These are phyloP conservation scores for Chaenocephalus aceratus DNA, from an alignment of 2,113 vertebrate species.

Conservation along the genomic window DNA sequence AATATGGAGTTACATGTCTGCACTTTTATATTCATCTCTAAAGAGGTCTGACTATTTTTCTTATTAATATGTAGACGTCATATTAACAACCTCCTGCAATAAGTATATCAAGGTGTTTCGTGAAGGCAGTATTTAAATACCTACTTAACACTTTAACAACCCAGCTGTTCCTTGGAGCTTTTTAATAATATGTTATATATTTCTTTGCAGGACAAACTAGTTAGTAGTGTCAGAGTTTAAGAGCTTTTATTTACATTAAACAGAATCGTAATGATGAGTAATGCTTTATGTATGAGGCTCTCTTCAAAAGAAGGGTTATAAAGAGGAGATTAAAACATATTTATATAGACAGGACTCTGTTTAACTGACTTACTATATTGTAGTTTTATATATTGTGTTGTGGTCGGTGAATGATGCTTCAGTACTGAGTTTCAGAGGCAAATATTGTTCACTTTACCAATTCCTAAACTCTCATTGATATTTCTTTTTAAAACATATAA, in stretches of 20 bases:
- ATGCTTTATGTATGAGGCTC: background rate
- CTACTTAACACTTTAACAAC: background rate
- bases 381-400: too few relatives aligned
- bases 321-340: background rate
- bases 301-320: background rate
- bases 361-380: too few relatives aligned
- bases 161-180: background rate
- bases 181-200: background rate
- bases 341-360: too few relatives aligned
- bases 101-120: too few relatives aligned
- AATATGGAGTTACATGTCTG: too few relatives aligned
- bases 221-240: background rate
- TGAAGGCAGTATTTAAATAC: background rate
- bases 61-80: background rate
- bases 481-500: too few relatives aligned
- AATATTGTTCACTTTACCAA: too few relatives aligned
- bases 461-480: too few relatives aligned
- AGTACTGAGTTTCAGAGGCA: too few relatives aligned
- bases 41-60: background rate
- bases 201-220: background rate
- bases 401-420: too few relatives aligned
- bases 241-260: background rate
- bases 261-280: background rate
- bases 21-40: background rate
- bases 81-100: background rate